A percentile compares a stretch with the other conserved stretches of the same genome.
phyloP scores from a whole-genome alignment of 2,113 vertebrate genomes.

The Acanthisitta chloris region DNA sequence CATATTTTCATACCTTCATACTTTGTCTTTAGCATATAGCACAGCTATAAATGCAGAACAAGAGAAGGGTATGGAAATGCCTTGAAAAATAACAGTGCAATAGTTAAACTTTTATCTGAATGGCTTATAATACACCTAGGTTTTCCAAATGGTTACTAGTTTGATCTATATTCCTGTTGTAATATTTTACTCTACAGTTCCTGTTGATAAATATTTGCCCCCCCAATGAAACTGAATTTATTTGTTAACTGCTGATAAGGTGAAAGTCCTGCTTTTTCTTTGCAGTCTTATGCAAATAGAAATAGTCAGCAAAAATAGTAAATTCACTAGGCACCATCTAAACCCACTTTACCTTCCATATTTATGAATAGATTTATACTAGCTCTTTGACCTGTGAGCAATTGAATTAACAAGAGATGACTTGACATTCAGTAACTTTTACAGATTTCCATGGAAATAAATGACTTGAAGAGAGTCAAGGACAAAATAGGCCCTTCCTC shows the following conservation, averaged over 20 bases:
- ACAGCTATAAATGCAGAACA: neutral
- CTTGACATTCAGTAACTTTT: neutral
- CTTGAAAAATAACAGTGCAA: neutral
- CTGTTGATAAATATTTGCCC: neutral
- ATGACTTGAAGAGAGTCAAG: neutral
- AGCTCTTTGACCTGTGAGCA: neutral
- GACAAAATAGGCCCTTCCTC: neutral
- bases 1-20: neutral
- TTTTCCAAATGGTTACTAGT: neutral
- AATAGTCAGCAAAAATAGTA: neutral
- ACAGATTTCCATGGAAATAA: neutral
- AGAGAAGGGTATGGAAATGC: neutral
- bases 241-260: neutral
- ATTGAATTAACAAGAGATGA: constrained; percentile 10
- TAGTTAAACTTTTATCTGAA: neutral
- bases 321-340: neutral
- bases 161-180: neutral
- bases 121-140: neutral
- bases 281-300: neutral
- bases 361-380: constrained; percentile 4
- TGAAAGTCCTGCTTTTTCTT: neutral
- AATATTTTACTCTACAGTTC: neutral
- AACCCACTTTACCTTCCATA: neutral
- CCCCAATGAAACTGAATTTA: neutral
- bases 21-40: neutral